Percentiles rank a stretch among this genome's conserved stretches.
Conservation (phyloP, 2,113 vertebrate genomes). For the Misgurnus mizolepis region DNA sequence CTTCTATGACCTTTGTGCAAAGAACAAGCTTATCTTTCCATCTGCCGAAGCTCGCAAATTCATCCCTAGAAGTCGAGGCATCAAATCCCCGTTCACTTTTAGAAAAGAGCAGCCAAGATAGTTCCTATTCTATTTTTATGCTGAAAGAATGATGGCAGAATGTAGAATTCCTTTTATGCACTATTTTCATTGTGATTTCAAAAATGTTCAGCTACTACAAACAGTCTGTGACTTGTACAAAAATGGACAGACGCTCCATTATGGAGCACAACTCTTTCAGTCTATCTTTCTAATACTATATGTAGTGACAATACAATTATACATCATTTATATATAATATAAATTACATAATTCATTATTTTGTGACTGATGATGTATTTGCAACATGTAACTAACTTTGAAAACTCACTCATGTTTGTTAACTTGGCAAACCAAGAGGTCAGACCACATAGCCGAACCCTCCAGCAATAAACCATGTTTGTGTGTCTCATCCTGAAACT, state of each 20-base stretch:
- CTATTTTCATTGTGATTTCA: not conserved
- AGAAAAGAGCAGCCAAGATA: too few species aligned
- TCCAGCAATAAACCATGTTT: not conserved
- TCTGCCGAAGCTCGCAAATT: too few species aligned
- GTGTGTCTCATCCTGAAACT: not conserved
- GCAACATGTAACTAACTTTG: not conserved
- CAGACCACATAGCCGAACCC: constrained; percentile 2
- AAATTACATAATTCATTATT: too few species aligned
- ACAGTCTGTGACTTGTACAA: not conserved
- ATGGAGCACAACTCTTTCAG: not conserved
- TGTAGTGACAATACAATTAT: not conserved
- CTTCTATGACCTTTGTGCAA: too few species aligned
- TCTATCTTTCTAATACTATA: not conserved
- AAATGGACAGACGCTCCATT: not conserved
- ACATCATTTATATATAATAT: too few species aligned
- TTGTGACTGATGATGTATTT: not conserved
- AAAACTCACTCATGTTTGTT: not conserved
- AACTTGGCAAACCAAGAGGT: constrained; percentile 9
- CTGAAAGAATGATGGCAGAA: too few species aligned
- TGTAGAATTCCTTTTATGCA: too few species aligned
- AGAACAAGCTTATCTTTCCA: too few species aligned
- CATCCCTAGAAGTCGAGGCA: too few species aligned
- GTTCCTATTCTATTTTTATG: too few species aligned
- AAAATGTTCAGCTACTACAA: not conserved
- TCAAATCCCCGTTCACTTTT: too few species aligned